Percentiles rank a stretch among this genome's conserved stretches.
phyloP scores from a whole-genome alignment of 2,888 invertebrate species.

The Patella depressa region DNA sequence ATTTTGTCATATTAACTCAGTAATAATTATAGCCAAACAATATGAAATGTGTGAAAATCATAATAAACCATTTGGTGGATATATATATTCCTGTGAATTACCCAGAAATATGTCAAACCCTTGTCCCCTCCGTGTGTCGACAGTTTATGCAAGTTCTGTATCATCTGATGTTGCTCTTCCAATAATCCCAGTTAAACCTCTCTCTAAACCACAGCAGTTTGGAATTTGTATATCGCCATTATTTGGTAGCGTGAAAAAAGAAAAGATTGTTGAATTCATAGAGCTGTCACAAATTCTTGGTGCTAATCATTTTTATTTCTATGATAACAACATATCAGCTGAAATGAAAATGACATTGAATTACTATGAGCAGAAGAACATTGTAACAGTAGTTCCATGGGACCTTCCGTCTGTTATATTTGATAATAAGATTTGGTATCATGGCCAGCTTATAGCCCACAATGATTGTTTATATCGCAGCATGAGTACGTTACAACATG shows the following conservation, averaged over 20 bases:
- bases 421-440: slow-evolving; percentile 55
- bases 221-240: slow-evolving; percentile 65
- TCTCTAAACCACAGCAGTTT: slow-evolving; percentile 36
- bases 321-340: slow-evolving; percentile 44
- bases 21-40: slow-evolving; percentile 29
- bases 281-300: slow-evolving; percentile 61
- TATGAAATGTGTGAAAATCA: slow-evolving; percentile 67
- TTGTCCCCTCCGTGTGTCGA: slow-evolving; percentile 30
- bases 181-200: slow-evolving; percentile 29
- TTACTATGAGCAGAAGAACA: slow-evolving; percentile 44
- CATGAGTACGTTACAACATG: slow-evolving; percentile 51
- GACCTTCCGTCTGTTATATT: slow-evolving; percentile 46
- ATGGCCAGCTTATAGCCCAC: slow-evolving; percentile 63
- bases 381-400: slow-evolving; percentile 59
- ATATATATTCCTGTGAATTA: slow-evolving; percentile 55
- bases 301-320: slow-evolving; percentile 63
- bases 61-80: slow-evolving; percentile 57
- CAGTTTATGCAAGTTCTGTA: slow-evolving; percentile 2
- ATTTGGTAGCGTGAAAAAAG: slow-evolving; percentile 51
- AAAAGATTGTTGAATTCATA: slow-evolving; percentile 59
- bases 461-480: slow-evolving; percentile 66
- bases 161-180: slow-evolving; percentile 26
- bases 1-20: slow-evolving; percentile 37
- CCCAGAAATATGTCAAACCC: slow-evolving; percentile 35
- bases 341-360: slow-evolving; percentile 44